A percentile compares a stretch with the other conserved stretches of the same genome.
phyloP scores from a whole-genome alignment of 2,113 vertebrate genomes.

The Lepus timidus region DNA sequence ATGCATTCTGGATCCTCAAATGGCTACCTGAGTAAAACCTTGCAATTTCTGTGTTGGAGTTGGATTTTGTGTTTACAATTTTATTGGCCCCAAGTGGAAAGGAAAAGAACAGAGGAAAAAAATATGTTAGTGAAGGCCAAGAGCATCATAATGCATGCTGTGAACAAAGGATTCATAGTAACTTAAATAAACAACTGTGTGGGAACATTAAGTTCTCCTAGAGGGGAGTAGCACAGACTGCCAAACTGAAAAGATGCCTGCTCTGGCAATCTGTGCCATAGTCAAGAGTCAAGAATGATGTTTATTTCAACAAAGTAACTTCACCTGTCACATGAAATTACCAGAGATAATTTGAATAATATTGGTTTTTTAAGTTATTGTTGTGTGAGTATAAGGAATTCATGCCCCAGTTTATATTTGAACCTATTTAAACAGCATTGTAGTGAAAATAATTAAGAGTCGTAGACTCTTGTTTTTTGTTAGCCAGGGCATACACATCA shows the following conservation, averaged over 20 bases:
- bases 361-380: conserved; percentile 48
- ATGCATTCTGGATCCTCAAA: neutral
- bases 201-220: conserved; percentile 26
- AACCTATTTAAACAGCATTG: neutral
- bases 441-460: conserved; percentile 3
- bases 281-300: neutral
- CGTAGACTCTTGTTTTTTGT: neutral
- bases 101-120: conserved; percentile 14
- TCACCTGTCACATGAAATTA: conserved; percentile 46
- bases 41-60: neutral
- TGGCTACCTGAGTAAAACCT: neutral
- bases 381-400: conserved; percentile 4
- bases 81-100: conserved; percentile 33
- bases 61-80: neutral
- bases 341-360: conserved; percentile 29
- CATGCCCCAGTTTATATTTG: conserved; percentile 5
- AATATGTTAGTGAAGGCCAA: neutral
- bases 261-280: neutral
- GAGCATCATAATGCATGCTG: neutral
- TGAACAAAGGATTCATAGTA: conserved; percentile 12
- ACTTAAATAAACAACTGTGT: conserved; percentile 24
- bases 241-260: conserved; percentile 24
- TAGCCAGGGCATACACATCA: conserved; percentile 17
- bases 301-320: conserved; percentile 52
- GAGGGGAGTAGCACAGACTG: neutral